Evolutionary conservation across 2,113 vertebrate genomes (phyloP), one percentile per base, ranked within the genome.

Genomic region (Formicarius rufipectus): DNA sequence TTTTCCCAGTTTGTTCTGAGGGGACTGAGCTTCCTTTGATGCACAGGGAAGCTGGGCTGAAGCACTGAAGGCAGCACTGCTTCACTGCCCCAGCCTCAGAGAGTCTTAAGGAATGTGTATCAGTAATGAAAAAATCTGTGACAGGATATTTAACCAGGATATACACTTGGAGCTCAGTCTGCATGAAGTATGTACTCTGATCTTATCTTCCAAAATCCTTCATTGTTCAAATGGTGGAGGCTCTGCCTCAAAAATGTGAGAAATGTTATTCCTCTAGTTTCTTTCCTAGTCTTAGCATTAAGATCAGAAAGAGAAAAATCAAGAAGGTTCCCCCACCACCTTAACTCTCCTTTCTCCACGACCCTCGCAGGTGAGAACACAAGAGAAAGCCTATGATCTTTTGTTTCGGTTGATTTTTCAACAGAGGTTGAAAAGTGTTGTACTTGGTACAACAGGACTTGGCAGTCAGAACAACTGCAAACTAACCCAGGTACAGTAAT

Each of bases 161-260:
- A 93, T 50, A 28, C 3, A 37, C 71, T 93, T 92, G 89, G 89
- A 90, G 80, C 76, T 84, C 75, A 63, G 92, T 79, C 82, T 72
- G 59, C 66, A 78, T 28, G 28, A 84, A 96, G 39, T 75, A 79
- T 79, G 68, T 73, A 59, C 89, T 87, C 23, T 4, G 92, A 96
- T 92, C 82, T 91, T 96, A 97, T 96, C 95, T 93, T 59, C 69
- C 69, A 56, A 83, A 93, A 84, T 71, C 81, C 64, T 80, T 93
- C 94, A 78, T 63, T 93, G 69, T 91, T 88, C 35, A 6, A 89
- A 64, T 60, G 58, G 85, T 47, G 37, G 66, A 94, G 82, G 88
- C 55, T 40, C 47, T 94, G 81, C 89, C 95, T 93, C 94, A 95
- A 94, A 95, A 96, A 95, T 91, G 3, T 78, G 55, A 92, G 79